Conservation (phyloP, 2,113 vertebrate genomes). For the Athene cunicularia region DNA sequence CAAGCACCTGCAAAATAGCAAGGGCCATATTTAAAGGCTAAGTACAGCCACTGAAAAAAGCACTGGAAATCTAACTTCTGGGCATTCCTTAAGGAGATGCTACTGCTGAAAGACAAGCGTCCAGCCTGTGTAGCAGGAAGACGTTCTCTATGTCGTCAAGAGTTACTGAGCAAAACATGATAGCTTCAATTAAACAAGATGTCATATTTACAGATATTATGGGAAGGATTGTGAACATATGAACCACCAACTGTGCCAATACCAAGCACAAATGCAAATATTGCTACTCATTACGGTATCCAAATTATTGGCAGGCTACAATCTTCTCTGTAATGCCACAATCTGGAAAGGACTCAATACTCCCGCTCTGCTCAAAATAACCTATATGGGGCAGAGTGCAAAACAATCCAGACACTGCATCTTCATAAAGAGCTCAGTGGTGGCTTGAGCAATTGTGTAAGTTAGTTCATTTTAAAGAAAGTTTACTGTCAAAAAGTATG, state of each 20-base stretch:
- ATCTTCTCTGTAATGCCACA: not conserved
- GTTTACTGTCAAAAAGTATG: not conserved
- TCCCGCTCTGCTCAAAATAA: not conserved
- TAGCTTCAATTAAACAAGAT: not conserved
- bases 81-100: not conserved
- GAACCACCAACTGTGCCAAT: not conserved
- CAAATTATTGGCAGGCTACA: not conserved
- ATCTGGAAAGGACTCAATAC: not conserved
- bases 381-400: rapidly evolving
- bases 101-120: not conserved
- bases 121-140: not conserved
- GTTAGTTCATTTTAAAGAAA: not conserved
- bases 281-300: not conserved
- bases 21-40: not conserved
- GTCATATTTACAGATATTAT: not conserved
- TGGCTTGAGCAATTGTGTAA: not conserved
- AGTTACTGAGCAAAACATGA: not conserved
- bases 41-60: not conserved
- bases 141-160: not conserved
- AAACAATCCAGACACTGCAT: not conserved
- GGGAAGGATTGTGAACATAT: not conserved
- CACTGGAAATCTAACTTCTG: not conserved
- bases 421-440: not conserved
- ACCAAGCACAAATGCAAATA: not conserved
- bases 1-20: not conserved